Evolutionary conservation across 2,797 vertebrate species (phyloP).

Genomic region (Hydrocynus forskahlii): DNA sequence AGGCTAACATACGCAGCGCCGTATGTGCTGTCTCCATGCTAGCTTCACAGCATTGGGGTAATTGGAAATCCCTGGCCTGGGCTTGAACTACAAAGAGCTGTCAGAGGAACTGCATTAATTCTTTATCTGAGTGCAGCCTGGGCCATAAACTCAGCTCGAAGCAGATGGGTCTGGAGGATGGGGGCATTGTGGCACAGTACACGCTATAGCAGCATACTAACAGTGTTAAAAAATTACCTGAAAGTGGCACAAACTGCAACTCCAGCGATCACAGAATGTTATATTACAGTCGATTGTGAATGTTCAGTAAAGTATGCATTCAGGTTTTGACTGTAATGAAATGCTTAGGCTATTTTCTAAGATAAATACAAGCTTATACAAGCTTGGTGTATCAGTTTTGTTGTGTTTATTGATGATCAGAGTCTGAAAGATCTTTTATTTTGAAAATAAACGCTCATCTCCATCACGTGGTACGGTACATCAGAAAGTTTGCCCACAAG

Average conservation of each 20-base stretch:
- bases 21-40: conserved; percentile 24
- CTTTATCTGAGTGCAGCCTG: conserved; percentile 29
- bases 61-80: conserved; percentile 32
- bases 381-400: too few species aligned
- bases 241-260: neutral
- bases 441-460: too few species aligned
- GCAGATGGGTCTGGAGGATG: conserved; percentile 43
- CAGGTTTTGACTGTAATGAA: too few species aligned
- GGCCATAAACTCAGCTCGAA: conserved; percentile 32
- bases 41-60: conserved; percentile 1
- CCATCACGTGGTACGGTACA: too few species aligned
- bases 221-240: neutral
- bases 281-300: neutral
- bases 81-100: conserved; percentile 42
- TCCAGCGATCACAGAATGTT: neutral
- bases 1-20: conserved; percentile 16
- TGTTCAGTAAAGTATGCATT: neutral
- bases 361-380: too few species aligned
- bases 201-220: neutral
- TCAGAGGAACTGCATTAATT: conserved; percentile 43
- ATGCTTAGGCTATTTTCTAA: too few species aligned
- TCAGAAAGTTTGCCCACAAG: too few species aligned
- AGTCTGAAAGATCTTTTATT: too few species aligned
- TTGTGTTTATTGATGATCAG: too few species aligned
- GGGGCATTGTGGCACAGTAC: neutral